Base-by-base conservation (phyloP, 2,888 invertebrate genomes). In the Tineola bisselliella region DNA sequence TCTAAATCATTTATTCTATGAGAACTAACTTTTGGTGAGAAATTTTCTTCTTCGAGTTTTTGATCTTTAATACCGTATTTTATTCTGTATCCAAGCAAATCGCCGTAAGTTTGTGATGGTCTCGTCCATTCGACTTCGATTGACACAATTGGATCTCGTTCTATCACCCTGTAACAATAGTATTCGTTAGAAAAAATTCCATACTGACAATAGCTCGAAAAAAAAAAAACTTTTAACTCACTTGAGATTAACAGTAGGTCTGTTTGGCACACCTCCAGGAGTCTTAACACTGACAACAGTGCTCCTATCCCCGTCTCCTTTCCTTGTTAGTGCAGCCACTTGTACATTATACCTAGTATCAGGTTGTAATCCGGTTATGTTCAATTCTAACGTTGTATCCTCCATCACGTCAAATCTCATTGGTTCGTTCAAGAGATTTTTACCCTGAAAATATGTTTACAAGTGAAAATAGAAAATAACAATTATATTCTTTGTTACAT, bases 261-360 rank as follows among this genome's bases (percentile, higher is more conserved):
- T 88, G 66, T 94, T 94, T 44, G 96, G 96, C 61, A 96, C 97
- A 65, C 97, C 97, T 61, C 98, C 97, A 30, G 96, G 96, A 0
- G 99, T 99, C 80, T 92, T 93, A 1, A 96, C 92, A 63, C 91
- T 91, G 62, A 93, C 93, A 19, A 96, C 94, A 63, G 91, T 87
- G 75, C 97, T 97, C 65, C 97, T 89, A 77, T 95, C 94, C 17
- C 99, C 99, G 77, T 99, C 99, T 52, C 99, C 99, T 79, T 97
- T 97, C 64, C 97, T 90, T 3, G 99, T 99, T 63, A 98, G 88
- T 0, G 98, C 99, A 0, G 97, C 97, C 62, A 99, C 97, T 88
- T 97, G 95, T 62, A 98, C 93, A 61, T 92, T 92, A 84, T 99
- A 99, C 69, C 92, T 91, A 0, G 99, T 97, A 74, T 99, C 98